phyloP scores from a whole-genome alignment of 2,113 vertebrate species.

The Salvelinus sp. region DNA sequence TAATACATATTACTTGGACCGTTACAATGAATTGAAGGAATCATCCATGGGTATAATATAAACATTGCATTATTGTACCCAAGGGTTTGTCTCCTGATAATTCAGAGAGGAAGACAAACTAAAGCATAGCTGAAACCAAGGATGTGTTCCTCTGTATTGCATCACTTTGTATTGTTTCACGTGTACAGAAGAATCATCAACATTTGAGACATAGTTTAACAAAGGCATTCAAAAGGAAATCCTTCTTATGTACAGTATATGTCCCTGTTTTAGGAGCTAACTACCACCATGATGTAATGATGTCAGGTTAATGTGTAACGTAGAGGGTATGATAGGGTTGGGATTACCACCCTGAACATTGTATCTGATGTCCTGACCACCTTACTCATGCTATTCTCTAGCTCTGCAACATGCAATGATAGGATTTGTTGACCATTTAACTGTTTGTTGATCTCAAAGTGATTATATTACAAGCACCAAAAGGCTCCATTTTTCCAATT shows the following conservation, averaged over 20 bases:
- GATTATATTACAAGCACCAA: neutral
- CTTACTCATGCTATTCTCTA: neutral
- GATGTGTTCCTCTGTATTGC: neutral
- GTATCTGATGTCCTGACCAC: neutral
- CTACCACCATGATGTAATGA: neutral
- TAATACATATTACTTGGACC: too few species aligned
- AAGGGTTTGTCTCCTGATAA: too few species aligned
- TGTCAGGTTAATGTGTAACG: constrained; percentile 8
- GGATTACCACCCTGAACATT: neutral
- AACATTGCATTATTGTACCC: too few species aligned
- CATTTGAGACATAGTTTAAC: neutral
- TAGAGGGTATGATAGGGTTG: neutral
- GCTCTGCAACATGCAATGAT: neutral
- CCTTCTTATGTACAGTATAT: too few species aligned
- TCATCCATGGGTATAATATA: too few species aligned
- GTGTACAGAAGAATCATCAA: neutral
- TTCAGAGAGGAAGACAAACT: too few species aligned
- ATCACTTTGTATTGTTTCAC: neutral
- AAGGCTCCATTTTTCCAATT: neutral
- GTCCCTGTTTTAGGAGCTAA: neutral
- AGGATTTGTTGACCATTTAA: neutral
- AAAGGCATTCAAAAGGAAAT: too few species aligned
- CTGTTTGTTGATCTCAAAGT: neutral
- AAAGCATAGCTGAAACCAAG: neutral
- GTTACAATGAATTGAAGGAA: too few species aligned